phyloP scores from a whole-genome alignment of 2,113 vertebrate species.

The Myxocyprinus asiaticus region DNA sequence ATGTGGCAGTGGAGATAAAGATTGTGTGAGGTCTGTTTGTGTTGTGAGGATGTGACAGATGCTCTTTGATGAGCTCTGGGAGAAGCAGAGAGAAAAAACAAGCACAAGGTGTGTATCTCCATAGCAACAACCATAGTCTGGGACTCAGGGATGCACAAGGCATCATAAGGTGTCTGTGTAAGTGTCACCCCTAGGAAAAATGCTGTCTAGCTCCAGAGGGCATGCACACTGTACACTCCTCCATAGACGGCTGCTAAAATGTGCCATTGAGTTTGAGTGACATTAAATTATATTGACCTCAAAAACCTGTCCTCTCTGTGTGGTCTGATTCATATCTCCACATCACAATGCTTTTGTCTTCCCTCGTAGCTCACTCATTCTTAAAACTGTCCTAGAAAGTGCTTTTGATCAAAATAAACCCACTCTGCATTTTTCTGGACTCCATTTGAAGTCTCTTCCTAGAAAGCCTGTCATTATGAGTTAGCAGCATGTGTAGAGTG shows the following conservation, averaged over 20 bases:
- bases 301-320: constrained; percentile 4
- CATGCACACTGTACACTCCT: not conserved
- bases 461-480: constrained; percentile 7
- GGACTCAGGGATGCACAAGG: constrained; percentile 32
- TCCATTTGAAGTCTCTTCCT: not conserved
- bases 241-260: not conserved
- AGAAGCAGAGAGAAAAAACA: constrained; percentile 19
- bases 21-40: constrained; percentile 23
- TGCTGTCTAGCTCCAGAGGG: not conserved
- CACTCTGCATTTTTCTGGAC: not conserved
- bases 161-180: constrained; percentile 29
- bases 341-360: constrained; percentile 7
- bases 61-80: constrained; percentile 16
- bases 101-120: constrained; percentile 59
- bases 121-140: constrained; percentile 53
- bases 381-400: not conserved
- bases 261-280: not conserved
- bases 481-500: not conserved
- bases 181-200: constrained; percentile 39
- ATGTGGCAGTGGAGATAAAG: not conserved
- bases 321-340: constrained; percentile 9
- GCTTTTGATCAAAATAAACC: constrained; percentile 4
- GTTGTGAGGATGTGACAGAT: constrained; percentile 26
- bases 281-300: constrained; percentile 21
- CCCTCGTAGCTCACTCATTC: not conserved